These are phyloP conservation scores for Rhadinocentrus ornatus DNA, from an alignment of 2,797 vertebrate species.

Conservation along the genomic window DNA sequence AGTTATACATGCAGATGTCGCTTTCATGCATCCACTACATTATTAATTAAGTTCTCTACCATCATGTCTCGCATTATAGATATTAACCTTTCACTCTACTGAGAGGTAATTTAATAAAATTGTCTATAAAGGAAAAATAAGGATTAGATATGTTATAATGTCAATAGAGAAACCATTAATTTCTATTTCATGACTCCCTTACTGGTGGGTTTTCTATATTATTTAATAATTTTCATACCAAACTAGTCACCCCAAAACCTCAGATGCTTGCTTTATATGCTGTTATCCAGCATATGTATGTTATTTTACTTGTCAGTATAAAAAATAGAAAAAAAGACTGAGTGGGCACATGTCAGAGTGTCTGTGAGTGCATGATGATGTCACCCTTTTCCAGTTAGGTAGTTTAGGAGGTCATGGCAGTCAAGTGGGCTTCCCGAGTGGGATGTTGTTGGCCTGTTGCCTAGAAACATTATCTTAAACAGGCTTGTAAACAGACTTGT, in stretches of 20 bases:
- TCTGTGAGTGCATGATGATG: conserved; percentile 60
- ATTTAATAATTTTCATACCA: conserved; percentile 13
- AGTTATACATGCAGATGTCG: conserved; percentile 4
- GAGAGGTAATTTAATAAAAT: background rate
- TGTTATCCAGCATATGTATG: background rate
- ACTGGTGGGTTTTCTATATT: background rate
- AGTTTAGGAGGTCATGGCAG: conserved; percentile 68
- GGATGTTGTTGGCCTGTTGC: conserved; percentile 33
- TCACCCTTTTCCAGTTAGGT: conserved; percentile 63
- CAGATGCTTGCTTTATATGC: background rate
- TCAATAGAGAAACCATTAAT: background rate
- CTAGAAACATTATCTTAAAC: conserved; percentile 15
- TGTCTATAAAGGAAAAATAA: background rate
- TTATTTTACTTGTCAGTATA: conserved; percentile 5
- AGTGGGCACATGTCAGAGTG: conserved; percentile 25
- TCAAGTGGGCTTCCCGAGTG: conserved; percentile 20
- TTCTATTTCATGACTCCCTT: background rate
- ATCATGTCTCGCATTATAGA: background rate
- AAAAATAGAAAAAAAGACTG: background rate
- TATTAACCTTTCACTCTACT: background rate
- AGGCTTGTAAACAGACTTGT: conserved; percentile 33
- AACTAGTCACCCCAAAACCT: background rate
- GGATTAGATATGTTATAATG: background rate
- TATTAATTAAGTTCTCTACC: background rate
- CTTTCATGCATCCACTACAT: background rate